Evolutionary conservation across 2,888 invertebrate species (phyloP).

Genomic region (Dendrolimus pini): DNA sequence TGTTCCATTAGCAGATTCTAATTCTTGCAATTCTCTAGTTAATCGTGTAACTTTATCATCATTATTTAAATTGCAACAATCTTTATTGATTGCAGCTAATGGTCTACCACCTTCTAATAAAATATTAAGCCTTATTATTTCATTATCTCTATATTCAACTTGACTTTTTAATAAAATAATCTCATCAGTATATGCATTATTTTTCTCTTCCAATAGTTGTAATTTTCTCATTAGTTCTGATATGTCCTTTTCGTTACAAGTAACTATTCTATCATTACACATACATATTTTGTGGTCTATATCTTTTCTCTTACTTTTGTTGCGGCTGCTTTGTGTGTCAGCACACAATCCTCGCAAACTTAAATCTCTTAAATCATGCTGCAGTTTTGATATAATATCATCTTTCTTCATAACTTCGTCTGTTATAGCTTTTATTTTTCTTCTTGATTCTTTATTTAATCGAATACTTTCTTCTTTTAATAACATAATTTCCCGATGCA

Average conservation of each 20-base stretch:
- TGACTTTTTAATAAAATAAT: conserved; percentile 51
- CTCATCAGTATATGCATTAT: conserved; percentile 53
- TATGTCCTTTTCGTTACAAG: conserved; percentile 57
- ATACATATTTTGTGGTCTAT: conserved; percentile 40
- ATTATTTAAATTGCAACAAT: conserved; percentile 79
- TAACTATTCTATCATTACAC: conserved; percentile 36
- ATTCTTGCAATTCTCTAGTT: conserved; percentile 75
- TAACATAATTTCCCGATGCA: conserved; percentile 81
- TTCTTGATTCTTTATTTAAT: conserved; percentile 74
- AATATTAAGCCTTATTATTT: conserved; percentile 81
- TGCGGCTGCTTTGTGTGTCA: conserved; percentile 60
- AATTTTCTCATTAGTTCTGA: conserved; percentile 61
- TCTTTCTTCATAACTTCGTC: conserved; percentile 78
- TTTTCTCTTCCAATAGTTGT: conserved; percentile 57
- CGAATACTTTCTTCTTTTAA: conserved; percentile 80
- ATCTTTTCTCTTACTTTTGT: conserved; percentile 54
- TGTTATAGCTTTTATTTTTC: conserved; percentile 79
- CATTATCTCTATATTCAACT: conserved; percentile 78
- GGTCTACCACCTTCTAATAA: conserved; percentile 85
- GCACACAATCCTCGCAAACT: conserved; percentile 65
- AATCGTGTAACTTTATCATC: conserved; percentile 75
- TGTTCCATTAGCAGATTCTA: conserved; percentile 75
- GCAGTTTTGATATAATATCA: conserved; percentile 50
- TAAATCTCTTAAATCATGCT: conserved; percentile 59
- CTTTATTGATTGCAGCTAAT: conserved; percentile 77